Percentiles rank a stretch among this genome's conserved stretches.
phyloP scores from a whole-genome alignment of 2,797 vertebrate genomes.

The Enteromius treurensis region DNA sequence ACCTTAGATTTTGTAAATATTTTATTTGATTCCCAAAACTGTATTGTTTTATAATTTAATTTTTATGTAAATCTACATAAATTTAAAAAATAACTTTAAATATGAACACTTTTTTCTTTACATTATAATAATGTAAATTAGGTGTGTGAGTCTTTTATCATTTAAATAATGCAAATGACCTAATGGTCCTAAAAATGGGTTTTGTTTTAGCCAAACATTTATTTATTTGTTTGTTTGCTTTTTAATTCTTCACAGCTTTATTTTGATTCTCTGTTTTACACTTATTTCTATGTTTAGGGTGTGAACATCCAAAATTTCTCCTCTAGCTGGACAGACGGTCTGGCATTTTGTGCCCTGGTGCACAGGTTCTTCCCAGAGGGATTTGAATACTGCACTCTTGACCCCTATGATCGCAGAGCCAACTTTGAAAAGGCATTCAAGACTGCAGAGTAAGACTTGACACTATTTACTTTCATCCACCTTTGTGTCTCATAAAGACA shows the following conservation, averaged over 20 bases:
- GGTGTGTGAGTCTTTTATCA: not conserved
- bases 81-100: not conserved
- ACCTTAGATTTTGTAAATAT: not conserved
- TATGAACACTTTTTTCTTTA: not conserved
- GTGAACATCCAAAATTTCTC: slow-evolving; percentile 97
- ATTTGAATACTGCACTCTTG: slow-evolving; percentile 91
- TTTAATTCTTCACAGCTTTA: not conserved
- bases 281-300: slow-evolving; percentile 73
- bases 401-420: slow-evolving; percentile 87
- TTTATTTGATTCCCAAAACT: not conserved
- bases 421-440: slow-evolving; percentile 96
- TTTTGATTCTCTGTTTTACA: not conserved
- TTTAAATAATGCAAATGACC: not conserved
- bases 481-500: not conserved
- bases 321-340: slow-evolving; percentile 95
- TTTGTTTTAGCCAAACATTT: not conserved
- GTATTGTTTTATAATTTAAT: not conserved
- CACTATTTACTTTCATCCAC: not conserved
- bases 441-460: slow-evolving; percentile 85
- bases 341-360: slow-evolving; percentile 96
- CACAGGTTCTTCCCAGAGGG: slow-evolving; percentile 96
- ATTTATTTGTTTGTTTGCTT: not conserved
- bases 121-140: not conserved
- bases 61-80: not conserved
- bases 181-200: not conserved